Evolutionary conservation across 2,888 invertebrate species (phyloP).

Genomic region (Phengaris arion): DNA sequence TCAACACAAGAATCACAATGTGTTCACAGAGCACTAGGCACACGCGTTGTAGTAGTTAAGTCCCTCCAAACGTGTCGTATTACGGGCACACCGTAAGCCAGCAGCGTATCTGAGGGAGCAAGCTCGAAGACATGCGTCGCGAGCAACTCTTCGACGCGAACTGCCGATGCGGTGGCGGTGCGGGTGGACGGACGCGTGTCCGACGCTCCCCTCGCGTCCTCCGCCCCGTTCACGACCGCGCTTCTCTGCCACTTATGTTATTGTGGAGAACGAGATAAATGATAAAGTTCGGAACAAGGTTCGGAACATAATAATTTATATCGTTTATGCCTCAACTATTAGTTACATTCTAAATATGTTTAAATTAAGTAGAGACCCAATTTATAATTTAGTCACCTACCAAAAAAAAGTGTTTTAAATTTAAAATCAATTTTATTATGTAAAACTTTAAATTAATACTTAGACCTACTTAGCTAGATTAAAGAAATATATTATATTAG

Average conservation of each 20-base stretch:
- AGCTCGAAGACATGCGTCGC: slow-evolving; percentile 73
- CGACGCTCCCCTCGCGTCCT: slow-evolving; percentile 49
- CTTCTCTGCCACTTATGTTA: slow-evolving; percentile 50
- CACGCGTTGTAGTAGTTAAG: slow-evolving; percentile 67
- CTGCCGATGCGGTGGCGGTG: slow-evolving; percentile 74
- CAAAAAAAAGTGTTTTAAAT: too few species aligned
- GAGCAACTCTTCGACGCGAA: slow-evolving; percentile 74
- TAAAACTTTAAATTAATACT: too few species aligned
- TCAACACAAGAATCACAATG: slow-evolving; percentile 74
- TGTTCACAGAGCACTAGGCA: slow-evolving; percentile 73
- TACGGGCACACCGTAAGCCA: slow-evolving; percentile 78
- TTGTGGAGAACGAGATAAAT: slow-evolving; percentile 62
- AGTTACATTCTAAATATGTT: neutral
- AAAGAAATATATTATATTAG: neutral
- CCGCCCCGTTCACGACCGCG: slow-evolving; percentile 43
- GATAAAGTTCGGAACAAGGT: slow-evolving; percentile 67
- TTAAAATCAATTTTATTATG: too few species aligned
- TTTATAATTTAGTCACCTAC: too few species aligned
- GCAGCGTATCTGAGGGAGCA: slow-evolving; percentile 79
- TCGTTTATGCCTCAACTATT: neutral
- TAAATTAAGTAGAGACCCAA: neutral
- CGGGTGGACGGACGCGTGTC: slow-evolving; percentile 70
- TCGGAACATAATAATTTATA: slow-evolving; percentile 52
- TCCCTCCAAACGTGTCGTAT: slow-evolving; percentile 80
- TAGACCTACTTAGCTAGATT: too few species aligned